phyloP scores from a whole-genome alignment of 2,113 vertebrate species.

The Clarias macrocephalus region DNA sequence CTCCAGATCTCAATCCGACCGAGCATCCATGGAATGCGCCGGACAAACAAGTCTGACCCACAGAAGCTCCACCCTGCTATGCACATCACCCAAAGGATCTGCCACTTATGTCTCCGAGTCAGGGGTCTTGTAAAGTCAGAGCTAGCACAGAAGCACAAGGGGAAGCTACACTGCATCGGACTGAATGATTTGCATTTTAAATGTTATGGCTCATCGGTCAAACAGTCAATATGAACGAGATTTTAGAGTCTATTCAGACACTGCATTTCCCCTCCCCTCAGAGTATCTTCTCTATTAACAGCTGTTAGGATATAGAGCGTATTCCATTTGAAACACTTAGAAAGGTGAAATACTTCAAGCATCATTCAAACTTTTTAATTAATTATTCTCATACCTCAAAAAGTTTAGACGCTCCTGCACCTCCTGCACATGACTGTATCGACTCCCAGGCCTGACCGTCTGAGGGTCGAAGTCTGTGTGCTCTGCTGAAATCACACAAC shows the following conservation, averaged over 20 bases:
- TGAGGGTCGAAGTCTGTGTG: slow-evolving; percentile 97
- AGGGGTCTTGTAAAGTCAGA: no score
- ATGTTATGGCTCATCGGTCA: background rate
- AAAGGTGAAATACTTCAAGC: no score
- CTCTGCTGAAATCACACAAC: slow-evolving; percentile 71
- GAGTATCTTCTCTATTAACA: background rate
- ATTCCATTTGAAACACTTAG: background rate
- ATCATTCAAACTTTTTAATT: background rate
- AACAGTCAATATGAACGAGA: background rate
- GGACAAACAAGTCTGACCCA: no score
- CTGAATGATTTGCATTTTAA: no score
- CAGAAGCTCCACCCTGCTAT: no score
- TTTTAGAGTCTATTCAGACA: background rate
- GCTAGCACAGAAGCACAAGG: no score
- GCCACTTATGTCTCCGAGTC: no score
- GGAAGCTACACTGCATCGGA: no score
- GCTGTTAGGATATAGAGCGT: background rate
- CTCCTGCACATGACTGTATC: slow-evolving; percentile 98
- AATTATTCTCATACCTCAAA: slow-evolving; percentile 76
- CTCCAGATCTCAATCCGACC: no score
- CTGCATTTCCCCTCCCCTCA: background rate
- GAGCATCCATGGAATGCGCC: no score
- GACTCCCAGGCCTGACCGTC: slow-evolving; percentile 93
- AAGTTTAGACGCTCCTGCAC: slow-evolving; percentile 98
- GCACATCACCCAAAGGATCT: no score